Evolutionary conservation across 2,113 vertebrate genomes (phyloP).

Genomic region (Corythornis madagascariensis): DNA sequence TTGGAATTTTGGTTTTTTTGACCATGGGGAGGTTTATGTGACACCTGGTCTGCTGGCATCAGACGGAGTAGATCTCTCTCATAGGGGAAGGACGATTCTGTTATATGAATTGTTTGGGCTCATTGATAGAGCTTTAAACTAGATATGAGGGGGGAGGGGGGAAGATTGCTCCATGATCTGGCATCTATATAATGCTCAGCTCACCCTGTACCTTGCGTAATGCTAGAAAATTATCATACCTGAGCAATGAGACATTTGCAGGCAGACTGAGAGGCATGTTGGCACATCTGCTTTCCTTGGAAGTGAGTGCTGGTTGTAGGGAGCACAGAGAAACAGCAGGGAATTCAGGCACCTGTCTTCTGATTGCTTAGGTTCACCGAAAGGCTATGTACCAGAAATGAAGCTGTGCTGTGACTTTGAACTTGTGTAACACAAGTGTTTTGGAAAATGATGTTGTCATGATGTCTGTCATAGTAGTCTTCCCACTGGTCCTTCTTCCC

Average conservation of each 20-base stretch:
- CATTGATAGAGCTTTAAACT: too few relatives aligned
- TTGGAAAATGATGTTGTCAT: background rate
- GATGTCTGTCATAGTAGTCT: background rate
- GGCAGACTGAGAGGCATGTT: background rate
- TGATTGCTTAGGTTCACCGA: background rate
- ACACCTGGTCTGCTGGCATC: too few relatives aligned
- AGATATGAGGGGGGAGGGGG: too few relatives aligned
- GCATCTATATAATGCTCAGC: background rate
- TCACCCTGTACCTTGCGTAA: background rate
- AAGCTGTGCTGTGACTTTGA: background rate
- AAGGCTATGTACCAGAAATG: background rate
- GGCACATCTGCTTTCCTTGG: background rate
- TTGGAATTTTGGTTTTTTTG: too few relatives aligned
- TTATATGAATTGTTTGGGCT: too few relatives aligned
- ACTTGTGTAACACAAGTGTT: background rate
- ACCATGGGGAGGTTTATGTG: too few relatives aligned
- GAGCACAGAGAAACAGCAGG: background rate
- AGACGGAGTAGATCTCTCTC: too few relatives aligned
- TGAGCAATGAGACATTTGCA: background rate
- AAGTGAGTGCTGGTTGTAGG: fast-evolving
- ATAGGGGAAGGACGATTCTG: too few relatives aligned
- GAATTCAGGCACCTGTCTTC: background rate
- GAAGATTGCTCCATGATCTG: background rate
- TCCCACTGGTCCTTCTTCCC: background rate
- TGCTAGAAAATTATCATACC: background rate